Evolutionary conservation across 2,888 invertebrate genomes (phyloP).

Genomic region (Cremastinae sp.): DNA sequence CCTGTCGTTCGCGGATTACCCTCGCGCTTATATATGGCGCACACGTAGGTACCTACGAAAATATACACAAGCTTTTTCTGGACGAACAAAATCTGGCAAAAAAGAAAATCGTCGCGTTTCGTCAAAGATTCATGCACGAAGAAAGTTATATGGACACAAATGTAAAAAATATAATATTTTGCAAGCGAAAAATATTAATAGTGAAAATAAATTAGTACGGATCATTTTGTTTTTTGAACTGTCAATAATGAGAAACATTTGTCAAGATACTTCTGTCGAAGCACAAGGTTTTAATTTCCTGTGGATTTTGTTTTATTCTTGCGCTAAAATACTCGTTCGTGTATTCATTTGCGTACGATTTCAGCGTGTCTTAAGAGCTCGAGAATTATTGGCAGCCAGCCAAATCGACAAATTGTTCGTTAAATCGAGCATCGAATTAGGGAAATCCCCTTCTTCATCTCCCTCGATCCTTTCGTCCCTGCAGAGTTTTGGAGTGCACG

Average conservation of each 20-base stretch:
- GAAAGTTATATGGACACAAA: too few relatives aligned
- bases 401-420: slow-evolving; percentile 74
- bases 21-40: slow-evolving; percentile 35
- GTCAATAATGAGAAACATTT: too few relatives aligned
- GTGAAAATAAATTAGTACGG: too few relatives aligned
- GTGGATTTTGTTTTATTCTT: too few relatives aligned
- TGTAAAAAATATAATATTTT: too few relatives aligned
- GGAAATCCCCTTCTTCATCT: slow-evolving; percentile 63
- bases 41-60: slow-evolving; percentile 7
- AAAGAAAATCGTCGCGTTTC: too few relatives aligned
- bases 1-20: slow-evolving; percentile 57
- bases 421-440: slow-evolving; percentile 72
- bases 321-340: too few relatives aligned
- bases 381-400: slow-evolving; percentile 70
- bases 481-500: slow-evolving; percentile 29
- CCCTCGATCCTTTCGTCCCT: not conserved
- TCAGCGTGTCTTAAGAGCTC: slow-evolving; percentile 61
- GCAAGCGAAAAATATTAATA: too few relatives aligned
- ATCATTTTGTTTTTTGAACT: too few relatives aligned
- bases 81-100: not conserved
- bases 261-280: too few relatives aligned
- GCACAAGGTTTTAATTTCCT: too few relatives aligned
- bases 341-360: slow-evolving; percentile 17
- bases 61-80: not conserved
- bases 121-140: too few relatives aligned